Evolutionary conservation across 1,140 invertebrate genomes (phyloP).

Genomic region (Batillaria attramentaria): DNA sequence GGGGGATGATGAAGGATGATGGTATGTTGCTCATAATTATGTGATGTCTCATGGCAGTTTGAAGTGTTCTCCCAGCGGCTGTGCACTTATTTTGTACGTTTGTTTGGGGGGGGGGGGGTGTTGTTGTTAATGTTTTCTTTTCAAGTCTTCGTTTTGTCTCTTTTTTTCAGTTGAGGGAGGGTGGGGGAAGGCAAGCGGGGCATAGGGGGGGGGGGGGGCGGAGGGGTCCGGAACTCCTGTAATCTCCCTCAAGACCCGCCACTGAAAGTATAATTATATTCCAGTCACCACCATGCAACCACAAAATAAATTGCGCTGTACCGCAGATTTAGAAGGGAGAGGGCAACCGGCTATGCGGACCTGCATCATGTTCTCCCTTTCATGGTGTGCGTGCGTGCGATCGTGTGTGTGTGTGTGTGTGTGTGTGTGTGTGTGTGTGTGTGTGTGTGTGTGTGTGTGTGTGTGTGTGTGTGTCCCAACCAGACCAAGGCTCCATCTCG

Average conservation of each 20-base stretch:
- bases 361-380: too few relatives aligned
- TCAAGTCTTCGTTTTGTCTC: neutral
- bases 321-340: neutral
- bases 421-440: neutral
- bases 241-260: neutral
- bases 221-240: neutral
- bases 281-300: neutral
- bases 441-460: conserved; percentile 2
- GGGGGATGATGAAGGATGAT: neutral
- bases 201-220: too few relatives aligned
- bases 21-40: neutral
- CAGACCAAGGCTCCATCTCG: too few relatives aligned
- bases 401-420: neutral
- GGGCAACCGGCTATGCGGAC: too few relatives aligned
- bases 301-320: neutral
- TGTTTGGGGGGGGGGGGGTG: neutral
- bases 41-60: neutral
- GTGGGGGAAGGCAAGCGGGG: too few relatives aligned
- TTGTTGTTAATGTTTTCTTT: neutral
- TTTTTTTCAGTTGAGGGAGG: neutral
- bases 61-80: neutral
- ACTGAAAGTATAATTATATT: neutral
- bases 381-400: neutral
- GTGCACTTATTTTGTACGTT: neutral
- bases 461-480: neutral